These are phyloP conservation scores for Cyprinodon tularosa DNA, from an alignment of 2,113 vertebrate species.

Conservation along the genomic window DNA sequence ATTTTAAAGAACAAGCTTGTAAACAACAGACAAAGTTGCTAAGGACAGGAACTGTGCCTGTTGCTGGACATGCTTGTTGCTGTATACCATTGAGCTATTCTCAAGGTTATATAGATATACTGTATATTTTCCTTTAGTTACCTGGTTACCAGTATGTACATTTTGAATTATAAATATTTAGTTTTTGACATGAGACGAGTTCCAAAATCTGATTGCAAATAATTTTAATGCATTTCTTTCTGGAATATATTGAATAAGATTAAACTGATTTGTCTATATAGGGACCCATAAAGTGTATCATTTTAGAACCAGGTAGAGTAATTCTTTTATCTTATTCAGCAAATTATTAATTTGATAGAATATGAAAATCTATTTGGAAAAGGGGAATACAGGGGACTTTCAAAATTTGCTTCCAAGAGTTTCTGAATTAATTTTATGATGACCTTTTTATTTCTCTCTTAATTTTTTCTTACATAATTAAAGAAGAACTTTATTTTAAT, in stretches of 20 bases:
- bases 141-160: not conserved
- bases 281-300: slow-evolving; percentile 1
- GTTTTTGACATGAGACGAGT: not conserved
- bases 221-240: not conserved
- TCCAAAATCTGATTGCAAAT: not conserved
- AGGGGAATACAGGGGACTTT: not conserved
- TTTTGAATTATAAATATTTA: not conserved
- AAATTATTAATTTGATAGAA: not conserved
- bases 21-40: slow-evolving; percentile 10
- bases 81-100: not conserved
- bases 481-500: too few species aligned
- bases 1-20: not conserved
- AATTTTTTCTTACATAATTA: not conserved
- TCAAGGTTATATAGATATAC: not conserved
- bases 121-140: not conserved
- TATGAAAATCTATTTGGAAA: not conserved
- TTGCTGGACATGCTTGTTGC: too few species aligned
- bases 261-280: not conserved
- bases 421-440: not conserved
- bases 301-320: not conserved
- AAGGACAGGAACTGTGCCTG: too few species aligned
- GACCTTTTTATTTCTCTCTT: not conserved
- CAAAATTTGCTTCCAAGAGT: not conserved
- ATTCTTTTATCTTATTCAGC: not conserved
- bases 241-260: not conserved